Percentiles rank a stretch among this genome's conserved stretches.
Evolutionary conservation across 2,113 vertebrate genomes (phyloP).

Genomic region (Sciurus niger): DNA sequence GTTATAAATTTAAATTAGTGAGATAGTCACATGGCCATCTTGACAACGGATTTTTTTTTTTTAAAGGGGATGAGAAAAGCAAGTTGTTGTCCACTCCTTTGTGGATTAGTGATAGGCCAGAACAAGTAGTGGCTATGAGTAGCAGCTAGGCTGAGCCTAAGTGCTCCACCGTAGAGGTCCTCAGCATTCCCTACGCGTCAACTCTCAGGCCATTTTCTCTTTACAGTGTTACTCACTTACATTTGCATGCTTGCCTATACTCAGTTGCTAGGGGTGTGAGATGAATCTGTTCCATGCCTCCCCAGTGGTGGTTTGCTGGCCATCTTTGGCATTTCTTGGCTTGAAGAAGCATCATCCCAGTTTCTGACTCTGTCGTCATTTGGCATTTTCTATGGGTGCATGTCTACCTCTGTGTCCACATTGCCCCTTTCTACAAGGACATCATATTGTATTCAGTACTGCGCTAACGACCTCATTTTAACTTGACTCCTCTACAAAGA

Average conservation of each 20-base stretch:
- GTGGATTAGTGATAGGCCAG: not conserved
- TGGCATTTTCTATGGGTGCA: not conserved
- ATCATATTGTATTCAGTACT: not conserved
- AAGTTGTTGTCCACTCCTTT: not conserved
- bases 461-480: not conserved
- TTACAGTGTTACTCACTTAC: too few species aligned
- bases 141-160: not conserved
- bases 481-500: not conserved
- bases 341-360: not conserved
- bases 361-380: not conserved
- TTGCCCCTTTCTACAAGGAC: not conserved
- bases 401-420: not conserved
- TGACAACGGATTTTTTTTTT: not conserved
- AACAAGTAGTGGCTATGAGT: not conserved
- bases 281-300: not conserved
- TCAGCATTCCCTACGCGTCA: too few species aligned
- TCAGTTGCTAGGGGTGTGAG: not conserved
- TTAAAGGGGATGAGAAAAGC: rapidly evolving
- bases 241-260: not conserved
- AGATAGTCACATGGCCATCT: not conserved
- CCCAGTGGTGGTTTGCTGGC: not conserved
- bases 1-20: not conserved
- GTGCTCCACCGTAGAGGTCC: too few species aligned
- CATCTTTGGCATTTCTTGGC: not conserved
- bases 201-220: not conserved